These are phyloP conservation scores for Isurus oxyrinchus DNA, from an alignment of 2,113 vertebrate genomes.

Conservation along the genomic window DNA sequence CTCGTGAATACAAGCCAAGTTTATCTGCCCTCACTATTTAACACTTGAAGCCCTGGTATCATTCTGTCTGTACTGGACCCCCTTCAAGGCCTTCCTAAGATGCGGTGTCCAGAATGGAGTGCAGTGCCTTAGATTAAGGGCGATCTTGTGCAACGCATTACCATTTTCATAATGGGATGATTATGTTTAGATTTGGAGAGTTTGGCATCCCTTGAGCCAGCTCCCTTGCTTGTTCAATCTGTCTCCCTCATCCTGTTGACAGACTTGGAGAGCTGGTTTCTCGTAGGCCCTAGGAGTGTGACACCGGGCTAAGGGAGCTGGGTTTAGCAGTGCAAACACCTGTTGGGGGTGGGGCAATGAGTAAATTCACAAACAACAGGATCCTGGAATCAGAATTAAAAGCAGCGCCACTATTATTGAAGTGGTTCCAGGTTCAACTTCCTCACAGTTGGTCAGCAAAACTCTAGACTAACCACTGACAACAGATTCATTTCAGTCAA, in stretches of 20 bases:
- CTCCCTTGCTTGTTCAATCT: not conserved
- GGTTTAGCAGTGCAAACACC: not conserved
- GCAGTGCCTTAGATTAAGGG: not conserved
- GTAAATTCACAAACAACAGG: too few species aligned
- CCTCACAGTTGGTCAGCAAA: too few species aligned
- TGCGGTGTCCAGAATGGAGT: not conserved
- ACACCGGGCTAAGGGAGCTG: not conserved
- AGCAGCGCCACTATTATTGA: not conserved
- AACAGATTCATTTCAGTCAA: not conserved
- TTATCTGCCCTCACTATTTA: not conserved
- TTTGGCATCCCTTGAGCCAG: too few species aligned
- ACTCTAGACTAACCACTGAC: too few species aligned
- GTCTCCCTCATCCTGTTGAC: not conserved
- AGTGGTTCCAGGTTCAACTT: too few species aligned
- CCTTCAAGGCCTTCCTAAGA: not conserved
- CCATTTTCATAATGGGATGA: not conserved
- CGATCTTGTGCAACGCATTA: not conserved
- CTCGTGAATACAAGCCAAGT: too few species aligned
- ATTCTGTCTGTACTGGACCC: not conserved
- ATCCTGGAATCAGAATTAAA: not conserved
- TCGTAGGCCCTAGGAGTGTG: not conserved
- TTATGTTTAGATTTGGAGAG: not conserved
- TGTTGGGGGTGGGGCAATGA: too few species aligned
- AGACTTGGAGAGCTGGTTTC: not conserved
- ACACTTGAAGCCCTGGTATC: not conserved